phyloP scores from a whole-genome alignment of 2,113 vertebrate species.

The Indri indri region DNA sequence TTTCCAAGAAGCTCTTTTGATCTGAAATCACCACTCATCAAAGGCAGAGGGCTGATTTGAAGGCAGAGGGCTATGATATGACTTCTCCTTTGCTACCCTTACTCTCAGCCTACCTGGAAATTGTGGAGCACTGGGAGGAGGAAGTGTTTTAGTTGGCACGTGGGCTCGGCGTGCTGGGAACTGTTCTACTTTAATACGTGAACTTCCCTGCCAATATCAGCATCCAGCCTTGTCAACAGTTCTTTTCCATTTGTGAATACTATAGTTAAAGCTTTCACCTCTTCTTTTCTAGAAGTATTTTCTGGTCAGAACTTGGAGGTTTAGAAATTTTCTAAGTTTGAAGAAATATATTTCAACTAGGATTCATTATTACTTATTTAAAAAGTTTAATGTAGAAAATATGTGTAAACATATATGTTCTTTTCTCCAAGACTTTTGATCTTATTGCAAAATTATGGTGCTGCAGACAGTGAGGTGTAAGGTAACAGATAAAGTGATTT shows the following conservation, averaged over 20 bases:
- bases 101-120: neutral
- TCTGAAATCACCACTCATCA: neutral
- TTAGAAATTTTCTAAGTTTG: neutral
- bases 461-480: neutral
- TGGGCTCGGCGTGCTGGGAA: neutral
- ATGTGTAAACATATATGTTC: neutral
- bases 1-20: neutral
- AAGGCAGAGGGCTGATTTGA: neutral
- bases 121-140: neutral
- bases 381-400: constrained; percentile 25
- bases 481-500: neutral
- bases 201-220: constrained; percentile 38
- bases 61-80: neutral
- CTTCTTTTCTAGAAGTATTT: constrained; percentile 25
- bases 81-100: neutral
- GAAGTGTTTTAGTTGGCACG: constrained; percentile 4
- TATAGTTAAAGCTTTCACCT: constrained; percentile 23
- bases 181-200: neutral
- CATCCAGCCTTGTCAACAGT: constrained; percentile 35
- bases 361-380: neutral
- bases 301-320: neutral
- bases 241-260: constrained; percentile 53
- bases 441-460: neutral
- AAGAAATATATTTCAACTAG: neutral
- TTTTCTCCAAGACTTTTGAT: neutral